Base-by-base conservation (phyloP, 2,888 invertebrate species). In the Cheilosia grossa region DNA sequence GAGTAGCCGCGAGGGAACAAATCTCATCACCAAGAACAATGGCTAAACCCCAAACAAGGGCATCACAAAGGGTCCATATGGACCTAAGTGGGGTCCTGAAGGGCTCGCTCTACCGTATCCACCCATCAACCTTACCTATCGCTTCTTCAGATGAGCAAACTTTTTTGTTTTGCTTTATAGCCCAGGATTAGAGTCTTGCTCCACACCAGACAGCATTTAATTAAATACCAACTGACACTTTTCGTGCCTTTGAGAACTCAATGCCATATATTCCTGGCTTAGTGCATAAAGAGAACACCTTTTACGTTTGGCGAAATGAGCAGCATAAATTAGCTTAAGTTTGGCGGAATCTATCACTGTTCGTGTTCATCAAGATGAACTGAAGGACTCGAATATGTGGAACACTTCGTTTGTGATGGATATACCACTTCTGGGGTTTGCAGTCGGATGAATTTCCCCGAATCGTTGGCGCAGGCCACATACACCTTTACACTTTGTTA, bases 291-390 rank as follows among this genome's bases (percentile, higher is more conserved):
- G 24, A 69, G 24, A 33, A 53, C 49, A 21, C 53, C 33, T 77
- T 59, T 59, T 54, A 47, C 19, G 54, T 24, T 33, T 10, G 19
- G 30, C 58, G 40, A 72, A 77, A 78, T 70, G 67, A 51, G 54
- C 37, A 66, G 24, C 63, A 67, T 78, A 77, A 72, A 61, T 82
- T 54, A 66, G 66, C 73, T 61, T 24, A 56, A 67, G 56, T 67
- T 61, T 33, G 72, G 19, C 21, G 47, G 67, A 54, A 73, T 78
- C 73, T 82, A 78, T 78, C 54, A 33, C 59, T 53, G 54, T 49
- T 30, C 9, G 67, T 53, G 54, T 49, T 30, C 9, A 73, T 73
- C 63, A 21, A 66, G 66, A 61, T 54, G 72, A 54, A 53, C 33
- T 33, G 33, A 59, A 64, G 24, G 13, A 59, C 51, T 58, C 17